Evolutionary conservation across 2,797 vertebrate genomes (phyloP), one percentile per base, ranked within the genome.

Genomic region (Coregonus sp.): DNA sequence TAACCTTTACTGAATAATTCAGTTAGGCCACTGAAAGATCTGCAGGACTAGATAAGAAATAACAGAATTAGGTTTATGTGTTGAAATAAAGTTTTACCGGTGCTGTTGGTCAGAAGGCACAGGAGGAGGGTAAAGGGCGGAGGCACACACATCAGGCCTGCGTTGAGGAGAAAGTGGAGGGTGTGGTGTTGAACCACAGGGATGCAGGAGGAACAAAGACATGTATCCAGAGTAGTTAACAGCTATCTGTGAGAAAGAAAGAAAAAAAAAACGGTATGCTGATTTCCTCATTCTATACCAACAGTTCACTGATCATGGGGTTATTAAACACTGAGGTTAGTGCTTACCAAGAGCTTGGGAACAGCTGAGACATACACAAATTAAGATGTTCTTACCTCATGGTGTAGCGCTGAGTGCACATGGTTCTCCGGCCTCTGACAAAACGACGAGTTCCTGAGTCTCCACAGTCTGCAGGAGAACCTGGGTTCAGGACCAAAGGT

Each of bases 401-500:
- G 93, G 80, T 93, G 90, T 40, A 52, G 59, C 89, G 86, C 20
- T 78, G 80, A 75, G 83, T 85, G 74, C 81, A 66, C 72, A 82
- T 73, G 0, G 83, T 81, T 81, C 73, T 89, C 75, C 86, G 85
- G 82, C 2, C 76, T 76, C 71, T 89, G 88, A 85, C 92, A 95
- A 77, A n/a, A n/a, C n/a, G n/a, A 84, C 83, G 80, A 83, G 15
- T 74, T 93, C 93, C 81, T 82, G 82, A 4, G 89, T 92, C 88
- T 94, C 91, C 73, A 90, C 59, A 4, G 93, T 94, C 87, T 95
- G 94, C 94, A 95, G 83, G 89, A 93, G 90, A 95, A 94, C 92
- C 92, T 78, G 83, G 80, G 78, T 84, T 92, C 70, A 79, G 72
- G 72, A 0, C 77, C 84, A 85, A 95, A 95, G 6, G 50, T 85